Base-by-base conservation (phyloP, 1,140 invertebrate genomes). In the Carcinoscorpius rotundicauda region DNA sequence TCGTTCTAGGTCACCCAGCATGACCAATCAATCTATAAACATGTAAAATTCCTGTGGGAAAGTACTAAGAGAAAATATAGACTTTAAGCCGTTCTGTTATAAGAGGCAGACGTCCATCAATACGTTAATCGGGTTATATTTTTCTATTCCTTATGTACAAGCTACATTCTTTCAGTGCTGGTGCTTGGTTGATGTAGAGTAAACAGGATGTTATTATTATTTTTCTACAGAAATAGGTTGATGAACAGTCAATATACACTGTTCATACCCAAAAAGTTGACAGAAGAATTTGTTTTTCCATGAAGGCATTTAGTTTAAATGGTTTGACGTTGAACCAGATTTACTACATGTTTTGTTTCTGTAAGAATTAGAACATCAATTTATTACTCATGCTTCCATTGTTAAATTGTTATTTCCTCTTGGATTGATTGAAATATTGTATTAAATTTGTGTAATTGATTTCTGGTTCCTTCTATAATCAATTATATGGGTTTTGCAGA, bases 1-100 rank as follows among this genome's bases (percentile, higher is more conserved):
- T 75, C 88, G 89, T 78, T 88, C 86, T 75, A 84, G 87, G 72
- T 91, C 87, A 74, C 86, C 87, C 68, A 89, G 87, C 74, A 82
- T 87, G 71, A 87, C 86, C 70, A 89, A 87, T 72, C 81, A 83
- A 71, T 85, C 85, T 68, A 87, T 87, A 72, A 87, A 90, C 78
- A 87, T 89, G 80, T 90, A 86, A 88, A 62, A 65, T 65, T 67
- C 64, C 58, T 63, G n/a, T 55, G 58, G 59, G 63, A 55, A 51
- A 51, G 57, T 56, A 9, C 8, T 9, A n/a, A 57, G 49, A 61
- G 57, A 49, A 9, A 52, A 61, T 50, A 51, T 49, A 63, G 29
- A 10, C 11, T 66, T 49, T 56, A 49, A 52, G 62, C 58, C 58
- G 63, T 63, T 62, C 29, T 29, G 29, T 29, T 29, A 29, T 0